A percentile compares a stretch with the other conserved stretches of the same genome.
Evolutionary conservation across 2,113 vertebrate genomes (phyloP).

Genomic region (Motacilla tschutschensis): DNA sequence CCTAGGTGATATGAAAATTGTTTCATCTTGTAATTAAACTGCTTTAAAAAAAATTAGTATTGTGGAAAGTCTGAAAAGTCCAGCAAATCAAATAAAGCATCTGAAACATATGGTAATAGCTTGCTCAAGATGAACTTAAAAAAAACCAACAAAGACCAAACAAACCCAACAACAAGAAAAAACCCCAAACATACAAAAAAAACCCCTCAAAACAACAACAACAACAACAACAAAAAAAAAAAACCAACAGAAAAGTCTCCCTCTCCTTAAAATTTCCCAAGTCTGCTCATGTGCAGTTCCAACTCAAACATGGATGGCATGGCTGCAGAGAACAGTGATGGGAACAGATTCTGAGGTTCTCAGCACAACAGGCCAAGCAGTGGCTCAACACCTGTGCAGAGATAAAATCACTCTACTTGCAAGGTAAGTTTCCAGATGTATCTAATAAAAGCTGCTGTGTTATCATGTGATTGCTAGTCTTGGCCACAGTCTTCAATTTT

Average conservation of each 20-base stretch:
- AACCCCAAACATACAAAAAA: neutral
- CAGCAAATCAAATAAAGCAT: slow-evolving; percentile 7
- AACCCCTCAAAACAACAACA: neutral
- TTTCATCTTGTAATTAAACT: neutral
- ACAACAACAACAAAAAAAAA: no score
- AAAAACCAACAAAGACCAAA: neutral
- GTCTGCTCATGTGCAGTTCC: neutral
- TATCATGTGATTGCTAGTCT: neutral
- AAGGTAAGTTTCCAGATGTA: slow-evolving; percentile 34
- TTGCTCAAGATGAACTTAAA: neutral
- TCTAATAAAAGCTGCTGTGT: neutral
- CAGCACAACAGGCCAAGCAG: neutral
- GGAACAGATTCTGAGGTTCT: slow-evolving; percentile 5
- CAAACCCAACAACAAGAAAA: neutral
- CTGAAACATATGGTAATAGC: slow-evolving; percentile 27
- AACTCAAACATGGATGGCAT: slow-evolving; percentile 11
- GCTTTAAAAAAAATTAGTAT: neutral
- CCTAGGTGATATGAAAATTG: fast-evolving
- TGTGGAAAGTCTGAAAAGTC: neutral
- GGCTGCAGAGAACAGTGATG: neutral
- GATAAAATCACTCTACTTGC: neutral
- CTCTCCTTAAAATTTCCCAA: neutral
- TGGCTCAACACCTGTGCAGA: neutral
- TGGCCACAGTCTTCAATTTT: neutral
- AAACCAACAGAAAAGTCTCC: neutral